Evolutionary conservation across 2,797 vertebrate species (phyloP).

Genomic region (Myiotriccus ornatus): DNA sequence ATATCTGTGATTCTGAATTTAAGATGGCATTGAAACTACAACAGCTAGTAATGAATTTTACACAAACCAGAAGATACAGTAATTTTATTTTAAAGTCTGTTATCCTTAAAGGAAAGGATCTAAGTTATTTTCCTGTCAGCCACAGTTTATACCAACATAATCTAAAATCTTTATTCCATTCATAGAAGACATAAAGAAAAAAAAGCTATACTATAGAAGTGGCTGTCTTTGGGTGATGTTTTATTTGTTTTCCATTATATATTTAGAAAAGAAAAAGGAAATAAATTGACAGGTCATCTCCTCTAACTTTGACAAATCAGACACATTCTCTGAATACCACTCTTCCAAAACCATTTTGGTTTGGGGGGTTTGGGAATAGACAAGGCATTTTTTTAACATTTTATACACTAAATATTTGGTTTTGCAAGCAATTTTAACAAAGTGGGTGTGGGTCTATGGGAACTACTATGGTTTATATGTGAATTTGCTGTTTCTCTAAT

Average conservation of each 20-base stretch:
- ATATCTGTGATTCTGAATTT: constrained; percentile 9
- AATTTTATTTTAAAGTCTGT: constrained; percentile 19
- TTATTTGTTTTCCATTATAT: neutral
- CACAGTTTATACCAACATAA: neutral
- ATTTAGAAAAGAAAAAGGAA: neutral
- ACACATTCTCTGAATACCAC: neutral
- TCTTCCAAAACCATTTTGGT: neutral
- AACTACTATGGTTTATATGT: neutral
- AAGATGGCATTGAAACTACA: constrained; percentile 7
- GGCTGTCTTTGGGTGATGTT: neutral
- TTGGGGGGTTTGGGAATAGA: accelerated
- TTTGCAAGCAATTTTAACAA: neutral
- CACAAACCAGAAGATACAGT: neutral
- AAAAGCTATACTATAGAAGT: neutral
- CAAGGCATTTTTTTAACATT: neutral
- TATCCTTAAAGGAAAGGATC: neutral
- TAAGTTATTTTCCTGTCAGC: neutral
- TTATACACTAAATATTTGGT: neutral
- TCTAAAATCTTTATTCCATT: neutral
- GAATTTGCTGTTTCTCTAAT: neutral
- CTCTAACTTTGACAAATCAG: neutral
- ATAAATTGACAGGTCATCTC: neutral
- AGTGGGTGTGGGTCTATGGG: neutral
- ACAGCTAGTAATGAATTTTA: neutral
- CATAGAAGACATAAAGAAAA: constrained; percentile 9